These are phyloP conservation scores for Phania funesta DNA, from an alignment of 2,888 invertebrate species.

Conservation along the genomic window DNA sequence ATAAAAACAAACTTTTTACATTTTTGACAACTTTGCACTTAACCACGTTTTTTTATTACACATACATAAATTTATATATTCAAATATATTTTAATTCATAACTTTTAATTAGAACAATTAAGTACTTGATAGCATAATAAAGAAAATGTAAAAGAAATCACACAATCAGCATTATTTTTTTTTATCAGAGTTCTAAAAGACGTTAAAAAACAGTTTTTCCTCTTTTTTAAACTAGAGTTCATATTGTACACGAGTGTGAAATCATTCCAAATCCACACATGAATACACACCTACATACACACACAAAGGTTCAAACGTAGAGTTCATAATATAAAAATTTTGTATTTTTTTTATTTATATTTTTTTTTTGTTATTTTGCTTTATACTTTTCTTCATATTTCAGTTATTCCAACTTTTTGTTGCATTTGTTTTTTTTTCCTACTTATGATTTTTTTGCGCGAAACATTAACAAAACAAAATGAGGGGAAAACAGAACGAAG, in stretches of 20 bases:
- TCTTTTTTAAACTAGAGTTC: constrained; percentile 51
- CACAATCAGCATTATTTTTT: constrained; percentile 45
- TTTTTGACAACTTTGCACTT: constrained; percentile 9
- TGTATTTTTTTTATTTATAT: constrained; percentile 57
- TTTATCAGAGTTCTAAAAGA: constrained; percentile 42
- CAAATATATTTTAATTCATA: constrained; percentile 5
- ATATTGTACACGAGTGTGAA: constrained; percentile 45
- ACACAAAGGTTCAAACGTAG: constrained; percentile 59
- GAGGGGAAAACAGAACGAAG: constrained; percentile 14
- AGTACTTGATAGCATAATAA: constrained; percentile 29
- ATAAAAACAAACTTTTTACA: background rate
- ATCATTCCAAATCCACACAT: constrained; percentile 13
- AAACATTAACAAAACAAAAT: constrained; percentile 58
- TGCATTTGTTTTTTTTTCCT: constrained; percentile 24
- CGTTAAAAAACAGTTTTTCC: constrained; percentile 32
- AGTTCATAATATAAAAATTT: constrained; percentile 58
- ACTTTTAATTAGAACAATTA: constrained; percentile 10
- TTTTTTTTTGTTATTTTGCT: constrained; percentile 1
- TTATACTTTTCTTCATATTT: constrained; percentile 55
- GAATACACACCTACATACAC: constrained; percentile 15
- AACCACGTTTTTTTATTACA: constrained; percentile 29
- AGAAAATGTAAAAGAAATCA: constrained; percentile 22
- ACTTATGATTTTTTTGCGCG: constrained; percentile 40
- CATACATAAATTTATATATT: too few species aligned
- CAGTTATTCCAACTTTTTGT: constrained; percentile 40